Base-by-base conservation (phyloP, 2,113 vertebrate genomes). In the Mellivora capensis region DNA sequence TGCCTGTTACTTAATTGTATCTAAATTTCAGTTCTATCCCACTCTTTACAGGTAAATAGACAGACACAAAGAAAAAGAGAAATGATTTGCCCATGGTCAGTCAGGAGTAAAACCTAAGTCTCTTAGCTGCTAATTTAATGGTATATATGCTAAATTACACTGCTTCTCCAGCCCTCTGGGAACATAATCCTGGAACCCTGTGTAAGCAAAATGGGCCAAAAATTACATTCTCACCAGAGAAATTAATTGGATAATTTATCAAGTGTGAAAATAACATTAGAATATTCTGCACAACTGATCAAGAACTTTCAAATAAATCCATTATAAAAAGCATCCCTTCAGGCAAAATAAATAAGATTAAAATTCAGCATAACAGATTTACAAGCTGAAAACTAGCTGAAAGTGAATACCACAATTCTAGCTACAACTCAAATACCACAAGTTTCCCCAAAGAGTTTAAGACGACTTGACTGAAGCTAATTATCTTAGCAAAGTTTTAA, bases 311-410 rank as follows among this genome's bases (percentile, higher is more conserved):
- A 91, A 52, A 87, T 96, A 96, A 95, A 95, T 79, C 81, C 27
- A 86, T 93, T 91, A 76, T n/a, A 29, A 79, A 87, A 97, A 94
- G 94, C 5, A 91, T 9, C 61, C 62, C 57, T 94, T 92, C 10
- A 52, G 90, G 93, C 31, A 80, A 96, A 95, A 98, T 93, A 96
- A 97, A 88, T 97, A 95, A 94, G 61, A 93, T 79, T 79, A 91
- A 74, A 97, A 85, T 94, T 94, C 47, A 92, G 47, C 44, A 71
- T 57, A 84, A 77, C 12, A 95, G 82, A 77, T 59, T 59, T 71
- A 88, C 20, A 72, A 27, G 4, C 94, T 88, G 85, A 87, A 95
- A 90, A 89, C 49, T 59, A 93, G 74, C 54, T 89, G 82, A 52
- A 90, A 84, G 54, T 31, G 44, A 67, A 39, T 29, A 57, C 49